Evolutionary conservation across 2,113 vertebrate genomes (phyloP), one percentile per base, ranked within the genome.

Genomic region (Pachyramphus minor): DNA sequence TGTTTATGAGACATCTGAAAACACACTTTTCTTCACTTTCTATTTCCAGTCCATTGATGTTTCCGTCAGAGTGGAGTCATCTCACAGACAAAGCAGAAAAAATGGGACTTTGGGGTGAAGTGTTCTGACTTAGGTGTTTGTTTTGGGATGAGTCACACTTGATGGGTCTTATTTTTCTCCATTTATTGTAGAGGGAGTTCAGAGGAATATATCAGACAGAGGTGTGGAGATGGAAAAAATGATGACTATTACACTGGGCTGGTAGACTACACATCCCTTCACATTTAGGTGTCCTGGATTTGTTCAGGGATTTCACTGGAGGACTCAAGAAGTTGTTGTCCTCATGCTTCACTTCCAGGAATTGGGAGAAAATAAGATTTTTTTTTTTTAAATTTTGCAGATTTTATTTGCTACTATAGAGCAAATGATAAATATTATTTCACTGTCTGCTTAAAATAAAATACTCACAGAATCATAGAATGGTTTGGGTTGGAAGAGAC

Each of bases 1-100:
- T 81, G 44, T 74, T 95, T 95, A 84, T 42, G 77, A 42, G 23
- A 71, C 50, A 77, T 60, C 67, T 50, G 42, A 84, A 92, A 92
- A 22, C 16, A 73, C 25, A 80, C 67, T 33, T 81, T 82, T 83
- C 86, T 85, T 83, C 58, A 58, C 49, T 93, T 66, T 83, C 31
- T 87, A 33, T 82, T 96, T 92, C 47, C 58, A 21, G 17, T 12
- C 14, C 0, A 4, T 12, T 89, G 59, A 74, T 84, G 39, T 81
- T 95, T 63, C 59, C 35, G 33, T 84, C 30, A 71, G 45, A 80
- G 45, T 35, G 77, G 76, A 94, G 53, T 86, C 92, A 84, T 50
- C 16, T 62, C 63, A 66, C 25, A 76, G 71, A 64, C 41, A 90
- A 84, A 92, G 59, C 10, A 53, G 63, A 83, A 90, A 66, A 28